phyloP scores from a whole-genome alignment of 2,113 vertebrate species.

The Phylloscopus whistleri region DNA sequence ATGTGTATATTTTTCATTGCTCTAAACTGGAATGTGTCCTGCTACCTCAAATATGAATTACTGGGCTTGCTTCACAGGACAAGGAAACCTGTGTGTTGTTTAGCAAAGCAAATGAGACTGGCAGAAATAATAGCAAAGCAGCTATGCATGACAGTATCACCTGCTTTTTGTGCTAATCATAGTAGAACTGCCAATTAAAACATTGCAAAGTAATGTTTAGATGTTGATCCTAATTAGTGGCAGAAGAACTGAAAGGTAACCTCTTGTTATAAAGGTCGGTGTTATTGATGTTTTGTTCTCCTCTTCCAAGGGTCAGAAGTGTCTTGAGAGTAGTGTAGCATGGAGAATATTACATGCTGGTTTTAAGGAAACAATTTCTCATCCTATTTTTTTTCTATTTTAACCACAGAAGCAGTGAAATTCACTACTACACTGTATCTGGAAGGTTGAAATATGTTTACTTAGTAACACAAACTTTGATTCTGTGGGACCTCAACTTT shows the following conservation, averaged over 20 bases:
- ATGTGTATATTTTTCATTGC: background rate
- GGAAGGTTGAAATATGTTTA: background rate
- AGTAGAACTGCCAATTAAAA: constrained; percentile 31
- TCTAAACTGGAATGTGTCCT: background rate
- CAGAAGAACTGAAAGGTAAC: background rate
- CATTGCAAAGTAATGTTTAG: background rate
- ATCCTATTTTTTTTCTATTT: background rate
- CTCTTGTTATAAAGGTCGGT: background rate
- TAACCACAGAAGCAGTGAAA: background rate
- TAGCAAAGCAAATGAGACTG: background rate
- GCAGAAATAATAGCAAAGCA: background rate
- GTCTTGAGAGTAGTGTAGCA: background rate
- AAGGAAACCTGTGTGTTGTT: background rate
- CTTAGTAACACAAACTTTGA: background rate
- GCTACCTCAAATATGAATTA: background rate
- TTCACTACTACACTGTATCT: background rate
- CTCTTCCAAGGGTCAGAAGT: background rate
- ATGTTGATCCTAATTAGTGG: constrained; percentile 43
- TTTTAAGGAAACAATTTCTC: background rate
- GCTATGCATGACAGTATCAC: background rate
- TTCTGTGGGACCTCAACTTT: background rate
- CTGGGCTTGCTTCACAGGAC: background rate
- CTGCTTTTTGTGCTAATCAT: constrained; percentile 11
- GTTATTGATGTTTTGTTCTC: background rate
- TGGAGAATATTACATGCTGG: background rate